A percentile compares a stretch with the other conserved stretches of the same genome.
Evolutionary conservation across 2,797 vertebrate genomes (phyloP).

Genomic region (Poeciliopsis presidionis): DNA sequence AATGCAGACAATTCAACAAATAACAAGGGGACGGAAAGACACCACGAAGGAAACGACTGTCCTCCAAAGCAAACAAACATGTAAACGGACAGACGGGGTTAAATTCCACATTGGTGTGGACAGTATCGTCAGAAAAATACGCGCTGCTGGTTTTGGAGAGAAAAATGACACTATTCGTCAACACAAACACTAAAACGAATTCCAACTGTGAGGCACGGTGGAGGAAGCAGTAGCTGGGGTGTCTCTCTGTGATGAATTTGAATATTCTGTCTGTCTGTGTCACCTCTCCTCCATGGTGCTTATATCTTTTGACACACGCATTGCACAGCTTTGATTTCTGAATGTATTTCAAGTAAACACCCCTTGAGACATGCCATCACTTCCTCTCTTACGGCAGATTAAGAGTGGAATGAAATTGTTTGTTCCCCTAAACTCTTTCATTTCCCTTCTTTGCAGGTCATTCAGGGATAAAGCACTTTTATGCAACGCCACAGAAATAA

Average conservation of each 20-base stretch:
- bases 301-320: not conserved
- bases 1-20: conserved; percentile 11
- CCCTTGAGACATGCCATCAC: not conserved
- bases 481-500: not conserved
- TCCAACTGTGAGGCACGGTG: not conserved
- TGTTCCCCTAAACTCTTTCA: conserved; percentile 1
- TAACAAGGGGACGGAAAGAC: conserved; percentile 3
- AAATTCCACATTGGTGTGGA: not conserved
- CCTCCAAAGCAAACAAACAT: not conserved
- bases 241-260: not conserved
- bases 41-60: not conserved
- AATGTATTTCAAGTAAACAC: not conserved
- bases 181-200: not conserved
- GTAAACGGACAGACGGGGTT: no score
- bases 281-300: not conserved
- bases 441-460: not conserved
- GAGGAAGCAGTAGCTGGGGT: not conserved
- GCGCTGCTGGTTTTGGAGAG: not conserved
- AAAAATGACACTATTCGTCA: not conserved
- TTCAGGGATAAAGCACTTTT: not conserved
- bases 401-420: not conserved
- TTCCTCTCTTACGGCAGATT: not conserved
- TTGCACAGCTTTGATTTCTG: not conserved
- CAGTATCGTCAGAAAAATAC: not conserved
- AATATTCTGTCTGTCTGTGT: not conserved